Conservation (phyloP, 1,140 invertebrate genomes). For the Intoshia linei region DNA sequence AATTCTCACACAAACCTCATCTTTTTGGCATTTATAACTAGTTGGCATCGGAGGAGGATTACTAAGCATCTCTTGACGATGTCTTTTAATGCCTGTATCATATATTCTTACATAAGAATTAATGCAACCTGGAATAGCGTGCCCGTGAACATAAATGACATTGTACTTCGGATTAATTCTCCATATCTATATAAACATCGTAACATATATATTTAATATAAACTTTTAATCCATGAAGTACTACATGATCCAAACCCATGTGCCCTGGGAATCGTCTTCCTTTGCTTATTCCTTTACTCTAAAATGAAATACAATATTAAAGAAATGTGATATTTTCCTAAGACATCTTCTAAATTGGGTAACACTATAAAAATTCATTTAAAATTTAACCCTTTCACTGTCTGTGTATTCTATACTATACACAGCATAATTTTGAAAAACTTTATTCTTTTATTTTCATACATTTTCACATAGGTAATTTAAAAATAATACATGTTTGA, state of each 20-base stretch:
- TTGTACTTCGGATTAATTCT: slow-evolving; percentile 71
- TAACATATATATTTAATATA: slow-evolving; percentile 5
- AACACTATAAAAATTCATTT: neutral
- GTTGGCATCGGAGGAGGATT: slow-evolving; percentile 45
- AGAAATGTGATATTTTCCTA: neutral
- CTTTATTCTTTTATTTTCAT: too few species aligned
- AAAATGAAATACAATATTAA: slow-evolving; percentile 7
- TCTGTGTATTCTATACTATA: neutral
- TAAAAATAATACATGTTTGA: too few species aligned
- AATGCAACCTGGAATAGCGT: slow-evolving; percentile 39
- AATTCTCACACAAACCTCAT: too few species aligned
- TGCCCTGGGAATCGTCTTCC: slow-evolving; percentile 83
- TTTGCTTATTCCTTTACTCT: slow-evolving; percentile 49
- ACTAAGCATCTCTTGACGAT: slow-evolving; percentile 7
- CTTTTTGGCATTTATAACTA: too few species aligned
- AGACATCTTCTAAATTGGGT: neutral
- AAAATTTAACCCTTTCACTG: neutral
- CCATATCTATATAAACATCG: slow-evolving; percentile 29
- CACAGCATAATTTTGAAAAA: slow-evolving; percentile 3
- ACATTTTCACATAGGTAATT: too few species aligned
- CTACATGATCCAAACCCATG: slow-evolving; percentile 46
- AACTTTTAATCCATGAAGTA: slow-evolving; percentile 36
- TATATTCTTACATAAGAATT: slow-evolving; percentile 45
- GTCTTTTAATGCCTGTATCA: slow-evolving; percentile 36
- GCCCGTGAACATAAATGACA: slow-evolving; percentile 51